Evolutionary conservation across 2,888 invertebrate species (phyloP), one percentile per base, ranked within the genome.

Genomic region (Philaethria dido): DNA sequence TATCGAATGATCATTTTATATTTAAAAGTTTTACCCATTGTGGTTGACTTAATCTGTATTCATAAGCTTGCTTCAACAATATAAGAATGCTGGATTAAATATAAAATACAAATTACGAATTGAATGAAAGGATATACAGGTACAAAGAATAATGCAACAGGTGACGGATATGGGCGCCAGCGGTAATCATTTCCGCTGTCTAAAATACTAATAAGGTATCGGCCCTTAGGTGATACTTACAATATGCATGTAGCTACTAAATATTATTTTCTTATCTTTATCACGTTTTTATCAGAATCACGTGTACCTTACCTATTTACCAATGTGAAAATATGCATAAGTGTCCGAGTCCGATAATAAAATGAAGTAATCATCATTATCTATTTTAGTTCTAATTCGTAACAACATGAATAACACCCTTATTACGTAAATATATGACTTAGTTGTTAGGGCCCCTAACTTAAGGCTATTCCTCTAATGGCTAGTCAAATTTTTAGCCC

Each of bases 81-180:
- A 36, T 14, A 39, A 9, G 36, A 57, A 25, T 42, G 25, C 42
- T 6, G 39, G 42, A 42, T n/a, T 42, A 57, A 42, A n/a, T 22
- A 42, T 20, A 14, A 39, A 55, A 22, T 57, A 57, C 42, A 57
- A 57, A 57, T 57, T 22, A 57, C 4, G 39, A n/a, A 39, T 57
- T 57, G 42, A 57, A 57, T 42, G 57, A 57, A 42, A 68, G 70
- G 69, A 68, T 67, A 61, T 64, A 57, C 18, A 33, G 20, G 39
- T 44, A 62, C 60, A 55, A 36, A 55, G 61, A 63, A 64, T 50
- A 52, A 69, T 62, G 61, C 47, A 69, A 50, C 44, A 44, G 39
- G 52, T 42, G 25, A 50, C 62, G 16, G 62, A 66, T 62, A 66
- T 59, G 52, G 64, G 52, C 29, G 52, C 52, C 61, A 33, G 33